These are phyloP conservation scores for Caranx ignobilis DNA, from an alignment of 2,113 vertebrate species.

Conservation along the genomic window DNA sequence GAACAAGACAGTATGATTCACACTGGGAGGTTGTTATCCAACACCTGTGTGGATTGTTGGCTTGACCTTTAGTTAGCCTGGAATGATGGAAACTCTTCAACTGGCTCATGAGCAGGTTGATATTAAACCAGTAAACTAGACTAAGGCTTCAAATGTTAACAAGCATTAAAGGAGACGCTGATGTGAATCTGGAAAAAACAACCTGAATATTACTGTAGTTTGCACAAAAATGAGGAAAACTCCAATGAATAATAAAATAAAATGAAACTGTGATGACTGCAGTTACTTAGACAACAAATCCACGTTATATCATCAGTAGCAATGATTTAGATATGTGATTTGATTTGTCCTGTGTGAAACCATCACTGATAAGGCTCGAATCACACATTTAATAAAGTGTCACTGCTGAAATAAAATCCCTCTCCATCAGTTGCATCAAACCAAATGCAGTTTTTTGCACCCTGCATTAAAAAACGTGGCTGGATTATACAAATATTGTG, in stretches of 20 bases:
- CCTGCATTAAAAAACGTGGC: background rate
- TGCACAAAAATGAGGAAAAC: background rate
- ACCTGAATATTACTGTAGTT: background rate
- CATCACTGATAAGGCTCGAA: background rate
- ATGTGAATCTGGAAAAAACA: background rate
- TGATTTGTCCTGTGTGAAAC: constrained; percentile 3
- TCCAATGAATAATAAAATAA: background rate
- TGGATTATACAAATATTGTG: background rate
- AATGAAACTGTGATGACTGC: background rate
- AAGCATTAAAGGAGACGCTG: background rate
- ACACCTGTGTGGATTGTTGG: background rate
- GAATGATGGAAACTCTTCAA: constrained; percentile 5
- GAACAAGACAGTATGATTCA: constrained; percentile 12
- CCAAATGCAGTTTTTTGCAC: background rate
- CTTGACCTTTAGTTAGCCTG: constrained; percentile 1
- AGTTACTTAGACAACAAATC: background rate
- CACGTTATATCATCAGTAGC: background rate
- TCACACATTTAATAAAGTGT: background rate
- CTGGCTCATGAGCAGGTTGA: background rate
- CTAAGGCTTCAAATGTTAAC: background rate
- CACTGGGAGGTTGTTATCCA: background rate
- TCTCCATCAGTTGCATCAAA: background rate
- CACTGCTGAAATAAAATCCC: background rate
- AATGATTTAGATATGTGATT: background rate
- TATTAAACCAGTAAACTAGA: background rate